phyloP scores from a whole-genome alignment of 2,797 vertebrate genomes.

The Hapalemur alaotrensis region DNA sequence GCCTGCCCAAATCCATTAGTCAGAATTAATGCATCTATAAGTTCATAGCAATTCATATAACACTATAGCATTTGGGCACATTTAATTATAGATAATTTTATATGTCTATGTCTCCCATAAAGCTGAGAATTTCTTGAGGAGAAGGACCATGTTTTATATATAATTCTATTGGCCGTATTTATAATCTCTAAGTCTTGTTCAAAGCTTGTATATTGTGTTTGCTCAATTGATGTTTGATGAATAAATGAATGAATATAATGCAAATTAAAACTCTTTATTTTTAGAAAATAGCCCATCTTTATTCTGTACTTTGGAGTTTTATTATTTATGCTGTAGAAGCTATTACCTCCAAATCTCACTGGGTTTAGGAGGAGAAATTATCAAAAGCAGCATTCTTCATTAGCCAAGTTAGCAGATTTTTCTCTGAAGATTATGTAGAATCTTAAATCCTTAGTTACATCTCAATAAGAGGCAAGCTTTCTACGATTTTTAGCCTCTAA shows the following conservation, averaged over 20 bases:
- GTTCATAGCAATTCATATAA: background rate
- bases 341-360: background rate
- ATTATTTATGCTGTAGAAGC: background rate
- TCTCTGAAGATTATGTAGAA: background rate
- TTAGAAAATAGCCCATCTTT: slow-evolving; percentile 40
- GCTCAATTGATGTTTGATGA: background rate
- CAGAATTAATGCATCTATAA: background rate
- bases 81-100: background rate
- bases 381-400: background rate
- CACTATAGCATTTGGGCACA: background rate
- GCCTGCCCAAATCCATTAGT: background rate
- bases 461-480: background rate
- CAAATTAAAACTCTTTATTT: slow-evolving; percentile 18
- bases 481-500: background rate
- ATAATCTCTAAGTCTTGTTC: background rate
- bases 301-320: slow-evolving; percentile 24
- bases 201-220: background rate
- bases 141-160: background rate
- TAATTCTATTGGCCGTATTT: background rate
- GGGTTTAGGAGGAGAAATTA: background rate
- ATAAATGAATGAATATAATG: slow-evolving; percentile 15
- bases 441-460: background rate
- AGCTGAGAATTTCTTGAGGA: background rate
- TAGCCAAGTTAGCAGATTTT: background rate
- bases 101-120: background rate